A percentile compares a stretch with the other conserved stretches of the same genome.
Evolutionary conservation across 2,797 vertebrate species (phyloP).

Genomic region (Eurystomus glaucurus): DNA sequence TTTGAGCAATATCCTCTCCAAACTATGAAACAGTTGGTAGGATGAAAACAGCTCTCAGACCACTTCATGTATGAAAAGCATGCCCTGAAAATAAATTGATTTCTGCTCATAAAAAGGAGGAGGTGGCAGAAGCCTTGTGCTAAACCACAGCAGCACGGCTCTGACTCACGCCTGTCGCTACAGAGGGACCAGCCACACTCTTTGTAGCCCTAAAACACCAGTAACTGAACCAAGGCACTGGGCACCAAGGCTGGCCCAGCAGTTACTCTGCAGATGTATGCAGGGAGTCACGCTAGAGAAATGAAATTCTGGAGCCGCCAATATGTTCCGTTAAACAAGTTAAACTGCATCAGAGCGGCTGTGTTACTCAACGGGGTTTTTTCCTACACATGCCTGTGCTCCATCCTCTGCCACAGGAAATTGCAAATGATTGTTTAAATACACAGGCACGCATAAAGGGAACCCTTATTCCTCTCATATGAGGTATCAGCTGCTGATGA

Average conservation of each 20-base stretch:
- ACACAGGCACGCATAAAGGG: neutral
- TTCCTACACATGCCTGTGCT: neutral
- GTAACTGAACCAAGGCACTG: neutral
- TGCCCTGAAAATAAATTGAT: neutral
- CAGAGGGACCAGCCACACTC: accelerated
- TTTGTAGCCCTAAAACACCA: accelerated
- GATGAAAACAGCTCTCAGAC: neutral
- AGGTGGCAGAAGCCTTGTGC: neutral
- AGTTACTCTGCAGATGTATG: neutral
- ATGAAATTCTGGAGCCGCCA: neutral
- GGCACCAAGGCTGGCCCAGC: neutral
- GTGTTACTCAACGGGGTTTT: too few species aligned
- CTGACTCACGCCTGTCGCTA: neutral
- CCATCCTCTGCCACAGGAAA: neutral
- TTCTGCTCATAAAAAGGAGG: neutral
- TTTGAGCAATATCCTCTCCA: neutral
- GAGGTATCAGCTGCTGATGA: neutral
- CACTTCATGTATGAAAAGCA: neutral
- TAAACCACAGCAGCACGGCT: neutral
- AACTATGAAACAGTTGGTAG: neutral
- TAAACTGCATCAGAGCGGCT: neutral
- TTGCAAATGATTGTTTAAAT: neutral
- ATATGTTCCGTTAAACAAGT: accelerated
- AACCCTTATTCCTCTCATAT: accelerated
- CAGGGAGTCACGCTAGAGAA: accelerated